phyloP scores from a whole-genome alignment of 2,888 invertebrate genomes.

The Aphidius colemani region DNA sequence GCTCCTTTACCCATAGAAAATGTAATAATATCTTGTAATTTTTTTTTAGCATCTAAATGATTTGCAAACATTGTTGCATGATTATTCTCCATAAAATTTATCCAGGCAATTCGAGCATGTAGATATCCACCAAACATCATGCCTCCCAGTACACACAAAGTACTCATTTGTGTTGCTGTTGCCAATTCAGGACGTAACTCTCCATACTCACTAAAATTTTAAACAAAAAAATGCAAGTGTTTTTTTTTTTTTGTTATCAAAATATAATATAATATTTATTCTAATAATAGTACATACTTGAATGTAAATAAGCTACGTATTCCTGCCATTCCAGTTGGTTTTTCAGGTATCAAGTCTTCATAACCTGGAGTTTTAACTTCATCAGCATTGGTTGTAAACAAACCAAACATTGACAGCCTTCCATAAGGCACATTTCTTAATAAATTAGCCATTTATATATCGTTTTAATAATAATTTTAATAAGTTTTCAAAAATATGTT shows the following conservation, averaged over 20 bases:
- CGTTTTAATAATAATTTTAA: too few relatives aligned
- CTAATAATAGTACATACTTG: conserved; percentile 39
- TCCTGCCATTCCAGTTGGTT: conserved; percentile 35
- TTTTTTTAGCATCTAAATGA: conserved; percentile 73
- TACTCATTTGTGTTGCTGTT: conserved; percentile 63
- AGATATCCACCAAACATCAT: conserved; percentile 67
- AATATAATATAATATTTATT: neutral
- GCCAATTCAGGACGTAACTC: conserved; percentile 67
- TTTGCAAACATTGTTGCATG: conserved; percentile 72
- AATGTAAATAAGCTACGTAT: conserved; percentile 36
- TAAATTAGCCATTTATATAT: too few relatives aligned
- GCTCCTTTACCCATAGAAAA: conserved; percentile 75
- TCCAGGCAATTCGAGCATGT: conserved; percentile 66
- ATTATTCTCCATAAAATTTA: conserved; percentile 74
- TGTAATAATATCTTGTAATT: conserved; percentile 73
- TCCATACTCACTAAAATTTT: conserved; percentile 67
- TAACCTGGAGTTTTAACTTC: conserved; percentile 16
- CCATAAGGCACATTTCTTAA: conserved; percentile 23
- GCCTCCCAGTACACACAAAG: conserved; percentile 63
- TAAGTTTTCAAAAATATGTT: too few relatives aligned
- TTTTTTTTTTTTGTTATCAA: neutral
- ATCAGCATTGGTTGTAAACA: conserved; percentile 1
- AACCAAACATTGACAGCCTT: neutral
- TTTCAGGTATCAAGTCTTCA: conserved; percentile 4
- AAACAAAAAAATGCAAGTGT: neutral